Evolutionary conservation across 2,888 invertebrate genomes (phyloP).

Genomic region (Oasisia sp.): DNA sequence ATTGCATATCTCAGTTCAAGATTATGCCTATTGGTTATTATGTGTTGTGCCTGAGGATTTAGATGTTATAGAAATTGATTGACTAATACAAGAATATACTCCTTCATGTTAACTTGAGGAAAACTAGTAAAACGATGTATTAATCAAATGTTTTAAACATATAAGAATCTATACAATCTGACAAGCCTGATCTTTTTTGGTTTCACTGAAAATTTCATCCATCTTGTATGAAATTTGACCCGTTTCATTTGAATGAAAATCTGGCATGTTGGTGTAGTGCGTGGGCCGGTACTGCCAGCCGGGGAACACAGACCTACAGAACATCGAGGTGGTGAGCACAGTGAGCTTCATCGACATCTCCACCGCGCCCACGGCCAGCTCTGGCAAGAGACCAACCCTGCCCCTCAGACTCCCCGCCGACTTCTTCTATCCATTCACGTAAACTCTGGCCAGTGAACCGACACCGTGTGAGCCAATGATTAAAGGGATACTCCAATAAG

Average conservation of each 20-base stretch:
- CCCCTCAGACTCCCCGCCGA: slow-evolving; percentile 77
- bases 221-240: not conserved
- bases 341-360: slow-evolving; percentile 70
- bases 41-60: no score
- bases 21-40: no score
- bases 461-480: not conserved
- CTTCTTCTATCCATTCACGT: slow-evolving; percentile 76
- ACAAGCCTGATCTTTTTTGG: no score
- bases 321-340: slow-evolving; percentile 62
- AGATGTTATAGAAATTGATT: no score
- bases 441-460: not conserved
- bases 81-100: no score
- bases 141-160: no score
- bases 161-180: no score
- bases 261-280: slow-evolving; percentile 48
- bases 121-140: no score
- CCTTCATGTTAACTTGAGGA: no score
- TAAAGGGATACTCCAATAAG: no score
- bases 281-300: slow-evolving; percentile 55
- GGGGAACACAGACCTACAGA: slow-evolving; percentile 44
- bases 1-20: no score
- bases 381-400: slow-evolving; percentile 74
- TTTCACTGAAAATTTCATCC: no score
- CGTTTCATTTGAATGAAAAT: not conserved
- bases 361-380: slow-evolving; percentile 66